These are phyloP conservation scores for Aporophyla nigra DNA, from an alignment of 2,888 invertebrate genomes.

Conservation along the genomic window DNA sequence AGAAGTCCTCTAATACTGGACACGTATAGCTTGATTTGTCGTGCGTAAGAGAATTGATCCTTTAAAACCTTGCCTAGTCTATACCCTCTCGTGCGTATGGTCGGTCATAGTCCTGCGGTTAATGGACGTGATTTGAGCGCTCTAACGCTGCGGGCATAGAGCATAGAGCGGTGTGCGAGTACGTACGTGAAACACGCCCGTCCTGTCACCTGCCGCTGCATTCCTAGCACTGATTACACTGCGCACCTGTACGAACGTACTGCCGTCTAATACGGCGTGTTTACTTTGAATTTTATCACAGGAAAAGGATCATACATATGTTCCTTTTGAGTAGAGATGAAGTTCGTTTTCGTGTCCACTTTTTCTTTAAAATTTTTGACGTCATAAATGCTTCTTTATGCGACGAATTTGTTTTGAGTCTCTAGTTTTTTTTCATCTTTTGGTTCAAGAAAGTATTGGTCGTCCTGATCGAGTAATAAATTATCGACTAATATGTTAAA, in stretches of 20 bases:
- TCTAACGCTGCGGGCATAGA: constrained; percentile 80
- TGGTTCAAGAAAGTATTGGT: background rate
- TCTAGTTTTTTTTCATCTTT: background rate
- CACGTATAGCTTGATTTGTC: too few species aligned
- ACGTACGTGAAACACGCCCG: constrained; percentile 73
- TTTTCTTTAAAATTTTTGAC: constrained; percentile 19
- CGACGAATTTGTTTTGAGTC: constrained; percentile 26
- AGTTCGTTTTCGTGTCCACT: constrained; percentile 31
- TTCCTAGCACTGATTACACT: constrained; percentile 87
- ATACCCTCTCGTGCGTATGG: constrained; percentile 73
- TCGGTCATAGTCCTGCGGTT: constrained; percentile 89
- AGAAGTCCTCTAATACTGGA: too few species aligned
- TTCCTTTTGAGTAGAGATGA: constrained; percentile 54
- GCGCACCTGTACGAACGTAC: constrained; percentile 79
- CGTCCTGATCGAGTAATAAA: constrained; percentile 30
- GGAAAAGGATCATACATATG: constrained; percentile 68
- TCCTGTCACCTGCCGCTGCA: constrained; percentile 89
- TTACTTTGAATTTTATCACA: constrained; percentile 74
- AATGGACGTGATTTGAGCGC: constrained; percentile 89
- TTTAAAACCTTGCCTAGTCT: constrained; percentile 49
- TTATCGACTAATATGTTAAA: constrained; percentile 47
- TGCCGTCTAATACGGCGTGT: constrained; percentile 68
- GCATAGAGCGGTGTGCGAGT: constrained; percentile 66
- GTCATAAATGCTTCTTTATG: constrained; percentile 44
- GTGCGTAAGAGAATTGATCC: too few species aligned